These are phyloP conservation scores for Asarcornis scutulata DNA, from an alignment of 2,113 vertebrate genomes.

Conservation along the genomic window DNA sequence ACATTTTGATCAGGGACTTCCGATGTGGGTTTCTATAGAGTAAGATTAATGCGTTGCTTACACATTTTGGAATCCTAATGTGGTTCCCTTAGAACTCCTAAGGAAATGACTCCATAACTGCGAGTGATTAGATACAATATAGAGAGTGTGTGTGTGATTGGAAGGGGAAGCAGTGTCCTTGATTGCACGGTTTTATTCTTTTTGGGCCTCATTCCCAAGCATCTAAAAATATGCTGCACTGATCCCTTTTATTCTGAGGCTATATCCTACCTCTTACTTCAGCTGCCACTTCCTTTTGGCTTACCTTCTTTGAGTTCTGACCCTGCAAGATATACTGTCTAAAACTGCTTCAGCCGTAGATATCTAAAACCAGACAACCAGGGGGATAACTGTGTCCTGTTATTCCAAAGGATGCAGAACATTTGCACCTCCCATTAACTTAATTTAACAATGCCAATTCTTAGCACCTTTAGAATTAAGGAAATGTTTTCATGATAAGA, in stretches of 20 bases:
- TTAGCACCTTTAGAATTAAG: background rate
- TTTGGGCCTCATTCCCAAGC: conserved; percentile 54
- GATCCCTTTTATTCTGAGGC: conserved; percentile 51
- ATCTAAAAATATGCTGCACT: conserved; percentile 63
- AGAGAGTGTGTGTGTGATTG: conserved; percentile 40
- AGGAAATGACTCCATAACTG: conserved; percentile 64
- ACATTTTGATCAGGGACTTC: conserved; percentile 25
- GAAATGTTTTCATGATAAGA: background rate
- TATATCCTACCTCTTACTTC: conserved; percentile 68
- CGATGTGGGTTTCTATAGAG: background rate
- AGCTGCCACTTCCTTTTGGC: conserved; percentile 35
- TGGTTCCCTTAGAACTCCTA: conserved; percentile 56
- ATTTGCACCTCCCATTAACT: conserved; percentile 34
- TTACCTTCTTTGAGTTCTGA: conserved; percentile 34
- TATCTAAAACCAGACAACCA: background rate
- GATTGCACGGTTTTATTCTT: conserved; percentile 54
- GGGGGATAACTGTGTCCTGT: background rate
- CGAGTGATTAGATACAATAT: conserved; percentile 60
- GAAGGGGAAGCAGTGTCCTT: conserved; percentile 64
- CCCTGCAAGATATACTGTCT: background rate
- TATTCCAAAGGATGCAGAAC: background rate
- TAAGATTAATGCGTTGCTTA: conserved; percentile 24
- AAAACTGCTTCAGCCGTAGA: background rate
- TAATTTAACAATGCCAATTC: conserved; percentile 17
- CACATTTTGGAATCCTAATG: conserved; percentile 9